phyloP scores from a whole-genome alignment of 2,797 vertebrate species.

The Trachurus trachurus region DNA sequence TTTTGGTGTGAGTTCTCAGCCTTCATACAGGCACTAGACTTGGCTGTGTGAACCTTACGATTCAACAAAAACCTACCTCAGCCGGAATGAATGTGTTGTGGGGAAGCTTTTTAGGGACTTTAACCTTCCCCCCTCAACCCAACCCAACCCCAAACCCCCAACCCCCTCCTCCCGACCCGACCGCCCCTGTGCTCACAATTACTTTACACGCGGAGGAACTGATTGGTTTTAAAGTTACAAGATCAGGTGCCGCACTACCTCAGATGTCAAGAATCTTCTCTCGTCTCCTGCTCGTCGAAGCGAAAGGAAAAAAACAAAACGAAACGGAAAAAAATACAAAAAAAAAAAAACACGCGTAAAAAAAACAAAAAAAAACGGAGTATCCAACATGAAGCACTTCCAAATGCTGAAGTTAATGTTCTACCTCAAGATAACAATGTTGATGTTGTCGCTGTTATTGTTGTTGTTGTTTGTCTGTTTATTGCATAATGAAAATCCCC shows the following conservation, averaged over 20 bases:
- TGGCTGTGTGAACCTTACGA: slow-evolving; percentile 83
- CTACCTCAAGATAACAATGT: slow-evolving; percentile 94
- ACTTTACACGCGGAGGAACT: slow-evolving; percentile 84
- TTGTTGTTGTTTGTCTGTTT: slow-evolving; percentile 79
- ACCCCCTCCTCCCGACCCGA: too few species aligned
- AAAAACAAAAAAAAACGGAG: slow-evolving; percentile 50
- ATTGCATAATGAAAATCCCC: slow-evolving; percentile 81
- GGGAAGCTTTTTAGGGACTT: slow-evolving; percentile 86
- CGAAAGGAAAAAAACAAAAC: slow-evolving; percentile 35
- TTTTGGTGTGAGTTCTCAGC: slow-evolving; percentile 74
- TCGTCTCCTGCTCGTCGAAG: slow-evolving; percentile 78
- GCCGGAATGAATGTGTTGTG: slow-evolving; percentile 98
- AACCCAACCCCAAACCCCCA: too few species aligned
- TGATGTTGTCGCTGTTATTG: slow-evolving; percentile 82
- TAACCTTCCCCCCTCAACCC: slow-evolving; percentile 77
- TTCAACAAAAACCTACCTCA: slow-evolving; percentile 97
- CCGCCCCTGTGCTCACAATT: slow-evolving; percentile 80
- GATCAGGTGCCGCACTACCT: slow-evolving; percentile 87
- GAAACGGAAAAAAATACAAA: too few species aligned
- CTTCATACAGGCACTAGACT: slow-evolving; percentile 79
- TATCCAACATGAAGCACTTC: slow-evolving; percentile 94
- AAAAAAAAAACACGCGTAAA: too few species aligned
- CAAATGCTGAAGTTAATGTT: slow-evolving; percentile 95
- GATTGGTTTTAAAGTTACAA: slow-evolving; percentile 83
- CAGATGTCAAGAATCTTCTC: slow-evolving; percentile 85